Conservation (phyloP, 2,113 vertebrate genomes). For the Chlamydotis undulata region DNA sequence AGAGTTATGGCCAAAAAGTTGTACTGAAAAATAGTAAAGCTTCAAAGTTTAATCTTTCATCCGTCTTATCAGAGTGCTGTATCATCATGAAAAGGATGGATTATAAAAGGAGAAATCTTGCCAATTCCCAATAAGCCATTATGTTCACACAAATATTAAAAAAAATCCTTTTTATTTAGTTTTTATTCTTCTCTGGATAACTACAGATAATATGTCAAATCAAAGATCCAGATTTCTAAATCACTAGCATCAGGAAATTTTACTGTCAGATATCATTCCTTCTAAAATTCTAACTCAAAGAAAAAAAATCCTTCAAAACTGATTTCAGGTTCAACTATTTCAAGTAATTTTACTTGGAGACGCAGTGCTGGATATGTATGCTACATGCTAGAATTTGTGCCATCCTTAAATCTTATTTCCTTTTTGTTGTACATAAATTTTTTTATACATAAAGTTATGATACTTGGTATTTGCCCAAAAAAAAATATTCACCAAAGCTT, state of each 20-base stretch:
- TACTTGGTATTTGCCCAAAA: not conserved
- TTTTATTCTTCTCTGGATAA: not conserved
- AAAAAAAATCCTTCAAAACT: not conserved
- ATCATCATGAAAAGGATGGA: not conserved
- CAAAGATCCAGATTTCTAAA: not conserved
- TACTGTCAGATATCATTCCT: not conserved
- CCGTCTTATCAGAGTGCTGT: not conserved
- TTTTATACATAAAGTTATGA: not conserved
- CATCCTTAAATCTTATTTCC: not conserved
- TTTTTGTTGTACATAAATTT: not conserved
- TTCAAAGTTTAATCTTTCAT: not conserved
- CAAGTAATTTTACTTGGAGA: not conserved
- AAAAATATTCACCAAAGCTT: not conserved
- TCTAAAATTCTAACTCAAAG: not conserved
- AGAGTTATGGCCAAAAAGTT: not conserved
- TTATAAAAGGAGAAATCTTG: not conserved
- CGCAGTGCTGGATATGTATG: not conserved
- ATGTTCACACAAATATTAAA: not conserved
- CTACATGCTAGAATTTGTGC: not conserved
- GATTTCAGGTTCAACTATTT: not conserved
- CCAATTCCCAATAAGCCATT: not conserved
- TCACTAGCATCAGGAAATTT: not conserved
- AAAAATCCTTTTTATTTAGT: not conserved
- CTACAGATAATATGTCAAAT: not conserved
- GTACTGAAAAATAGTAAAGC: not conserved